Evolutionary conservation across 1,140 invertebrate species (phyloP).

Genomic region (Scaptomyza montana): DNA sequence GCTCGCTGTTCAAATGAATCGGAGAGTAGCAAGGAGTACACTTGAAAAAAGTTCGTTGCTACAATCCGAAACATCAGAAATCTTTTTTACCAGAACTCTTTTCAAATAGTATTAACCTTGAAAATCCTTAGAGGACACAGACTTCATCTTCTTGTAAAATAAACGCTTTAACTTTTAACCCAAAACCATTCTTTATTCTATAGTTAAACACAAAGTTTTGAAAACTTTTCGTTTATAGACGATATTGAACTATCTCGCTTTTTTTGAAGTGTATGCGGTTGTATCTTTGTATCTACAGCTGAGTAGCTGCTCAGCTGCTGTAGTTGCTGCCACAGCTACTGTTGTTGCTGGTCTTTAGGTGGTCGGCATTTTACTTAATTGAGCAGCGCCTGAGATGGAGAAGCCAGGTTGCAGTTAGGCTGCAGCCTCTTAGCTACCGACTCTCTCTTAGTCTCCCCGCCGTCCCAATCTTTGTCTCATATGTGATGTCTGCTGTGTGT

Average conservation of each 20-base stretch:
- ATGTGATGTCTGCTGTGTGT: slow-evolving; percentile 23
- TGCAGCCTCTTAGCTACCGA: background rate
- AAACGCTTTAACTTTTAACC: too few species aligned
- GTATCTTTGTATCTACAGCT: slow-evolving; percentile 38
- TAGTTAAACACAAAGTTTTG: too few species aligned
- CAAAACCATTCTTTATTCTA: too few species aligned
- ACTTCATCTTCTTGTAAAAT: too few species aligned
- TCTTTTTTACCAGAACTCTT: background rate
- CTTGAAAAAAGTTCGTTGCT: background rate
- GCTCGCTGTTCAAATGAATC: slow-evolving; percentile 48
- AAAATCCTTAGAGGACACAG: too few species aligned
- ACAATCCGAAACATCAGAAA: background rate
- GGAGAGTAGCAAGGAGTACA: background rate
- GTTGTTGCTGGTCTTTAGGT: slow-evolving; percentile 63
- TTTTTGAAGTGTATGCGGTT: background rate
- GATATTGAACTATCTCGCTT: background rate
- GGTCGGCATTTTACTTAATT: slow-evolving; percentile 66
- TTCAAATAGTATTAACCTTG: too few species aligned
- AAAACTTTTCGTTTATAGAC: too few species aligned
- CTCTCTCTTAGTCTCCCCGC: too few species aligned
- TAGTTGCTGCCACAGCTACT: background rate
- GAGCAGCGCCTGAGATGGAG: slow-evolving; percentile 41
- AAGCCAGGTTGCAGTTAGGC: background rate
- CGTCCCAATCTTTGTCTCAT: background rate
- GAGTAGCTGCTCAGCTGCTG: slow-evolving; percentile 8